Evolutionary conservation across 2,113 vertebrate genomes (phyloP), one percentile per base, ranked within the genome.

Genomic region (Entelurus aequoreus): DNA sequence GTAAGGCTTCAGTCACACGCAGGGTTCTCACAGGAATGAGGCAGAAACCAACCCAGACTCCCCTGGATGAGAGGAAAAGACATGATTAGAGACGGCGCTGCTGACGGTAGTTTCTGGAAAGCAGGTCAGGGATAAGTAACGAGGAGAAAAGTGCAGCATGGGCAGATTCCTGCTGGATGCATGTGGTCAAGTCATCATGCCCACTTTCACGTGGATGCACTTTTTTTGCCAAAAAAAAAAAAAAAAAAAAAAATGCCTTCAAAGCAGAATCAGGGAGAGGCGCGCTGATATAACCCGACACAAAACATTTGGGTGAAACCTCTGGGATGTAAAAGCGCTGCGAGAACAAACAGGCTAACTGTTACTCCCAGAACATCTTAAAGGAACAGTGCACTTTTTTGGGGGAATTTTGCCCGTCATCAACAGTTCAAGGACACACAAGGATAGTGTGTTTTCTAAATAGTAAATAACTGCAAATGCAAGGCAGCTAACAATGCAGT

Each of bases 61-160:
- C 78, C 65, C 72, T 74, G 78, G 71, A 28, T 28, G 28, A 28
- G 28, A 28, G 28, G 82, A 87, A n/a, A 83, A 85, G 76, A 80
- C 77, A 80, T 87, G 80, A 82, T 87, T 84, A 86, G 70, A 74
- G 64, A 60, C 37, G 28, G 51, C 74, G 82, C 73, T 86, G 87
- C 84, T 87, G 85, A 87, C 85, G 73, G 16, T 74, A 78, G 28
- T 77, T 74, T 84, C 74, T 86, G 72, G 68, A 75, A 81, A 80
- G 73, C 79, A 84, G 82, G 82, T 87, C 84, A 87, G 84, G 81
- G 81, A 78, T 80, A 84, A 76, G 79, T 79, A 85, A 81, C 69
- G 69, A 77, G 81, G 51, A 79, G 66, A 77, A 82, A 87, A 85
- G 68, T 86, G 84, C 83, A 75, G 57, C 51, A 75, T 68, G 66